phyloP scores from a whole-genome alignment of 2,888 invertebrate species.

The Prenolepis imparis region DNA sequence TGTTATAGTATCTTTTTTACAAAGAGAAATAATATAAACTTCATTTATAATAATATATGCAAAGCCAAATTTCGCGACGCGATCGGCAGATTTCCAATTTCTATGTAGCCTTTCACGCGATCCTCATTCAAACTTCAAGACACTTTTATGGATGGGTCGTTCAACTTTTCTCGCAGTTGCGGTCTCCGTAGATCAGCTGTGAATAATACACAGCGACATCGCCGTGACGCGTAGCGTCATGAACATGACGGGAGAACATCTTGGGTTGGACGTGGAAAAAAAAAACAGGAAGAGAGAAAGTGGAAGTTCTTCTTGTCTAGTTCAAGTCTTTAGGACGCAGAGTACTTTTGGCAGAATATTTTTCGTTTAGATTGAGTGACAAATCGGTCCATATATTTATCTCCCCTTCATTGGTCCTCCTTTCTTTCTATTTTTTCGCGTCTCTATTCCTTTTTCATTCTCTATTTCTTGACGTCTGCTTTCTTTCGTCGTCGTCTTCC shows the following conservation, averaged over 20 bases:
- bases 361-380: slow-evolving; percentile 73
- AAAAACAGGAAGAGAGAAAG: slow-evolving; percentile 35
- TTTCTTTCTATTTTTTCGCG: too few relatives aligned
- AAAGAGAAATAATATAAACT: not conserved
- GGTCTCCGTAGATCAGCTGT: slow-evolving; percentile 61
- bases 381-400: slow-evolving; percentile 65
- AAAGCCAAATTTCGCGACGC: not conserved
- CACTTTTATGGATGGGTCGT: slow-evolving; percentile 64
- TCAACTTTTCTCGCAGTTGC: slow-evolving; percentile 49
- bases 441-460: not conserved
- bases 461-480: slow-evolving; percentile 16
- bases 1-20: not conserved
- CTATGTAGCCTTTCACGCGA: slow-evolving; percentile 23
- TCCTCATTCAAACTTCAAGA: slow-evolving; percentile 58
- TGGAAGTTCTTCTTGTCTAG: slow-evolving; percentile 18
- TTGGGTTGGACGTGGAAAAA: slow-evolving; percentile 17
- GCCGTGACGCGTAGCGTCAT: slow-evolving; percentile 44
- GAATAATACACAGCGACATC: slow-evolving; percentile 69
- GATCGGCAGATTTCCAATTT: slow-evolving; percentile 38
- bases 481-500: slow-evolving; percentile 12
- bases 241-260: slow-evolving; percentile 43
- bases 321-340: not conserved
- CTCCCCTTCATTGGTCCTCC: not conserved
- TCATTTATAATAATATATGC: not conserved
- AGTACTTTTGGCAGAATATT: slow-evolving; percentile 50